Conservation (phyloP, 2,113 vertebrate species). For the Pedionomus torquatus region DNA sequence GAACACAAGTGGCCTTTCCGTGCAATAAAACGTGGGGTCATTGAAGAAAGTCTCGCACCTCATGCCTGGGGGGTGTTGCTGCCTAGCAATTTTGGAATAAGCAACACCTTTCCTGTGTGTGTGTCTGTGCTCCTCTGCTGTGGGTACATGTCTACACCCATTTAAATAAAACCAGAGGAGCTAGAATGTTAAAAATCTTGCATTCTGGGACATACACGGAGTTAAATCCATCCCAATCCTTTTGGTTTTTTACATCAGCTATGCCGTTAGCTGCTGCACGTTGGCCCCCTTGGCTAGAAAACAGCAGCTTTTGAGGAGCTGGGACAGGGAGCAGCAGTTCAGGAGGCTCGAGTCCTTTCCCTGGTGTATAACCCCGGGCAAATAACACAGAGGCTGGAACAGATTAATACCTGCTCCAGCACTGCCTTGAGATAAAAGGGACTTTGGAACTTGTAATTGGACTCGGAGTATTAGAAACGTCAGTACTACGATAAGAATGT, state of each 20-base stretch:
- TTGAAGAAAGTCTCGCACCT: neutral
- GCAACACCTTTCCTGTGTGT: neutral
- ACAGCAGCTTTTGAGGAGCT: neutral
- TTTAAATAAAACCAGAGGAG: neutral
- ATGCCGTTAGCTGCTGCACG: neutral
- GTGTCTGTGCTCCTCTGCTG: neutral
- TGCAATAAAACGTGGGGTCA: rapidly evolving
- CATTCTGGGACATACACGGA: rapidly evolving
- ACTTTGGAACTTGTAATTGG: neutral
- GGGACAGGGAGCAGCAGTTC: neutral
- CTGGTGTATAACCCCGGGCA: neutral
- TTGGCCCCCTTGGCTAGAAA: neutral
- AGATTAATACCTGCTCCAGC: neutral
- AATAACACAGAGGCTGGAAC: neutral
- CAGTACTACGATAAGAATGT: neutral
- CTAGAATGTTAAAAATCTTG: neutral
- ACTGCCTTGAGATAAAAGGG: neutral
- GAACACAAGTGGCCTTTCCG: neutral
- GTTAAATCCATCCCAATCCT: neutral
- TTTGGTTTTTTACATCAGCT: neutral
- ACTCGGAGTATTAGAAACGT: neutral
- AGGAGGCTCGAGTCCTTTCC: neutral
- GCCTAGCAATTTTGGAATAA: neutral
- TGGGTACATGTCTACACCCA: neutral
- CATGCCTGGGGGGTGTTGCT: neutral